Percentiles rank a stretch among this genome's conserved stretches.
These are phyloP conservation scores for Palloptera scutellata DNA, from an alignment of 2,888 invertebrate species.

Conservation along the genomic window DNA sequence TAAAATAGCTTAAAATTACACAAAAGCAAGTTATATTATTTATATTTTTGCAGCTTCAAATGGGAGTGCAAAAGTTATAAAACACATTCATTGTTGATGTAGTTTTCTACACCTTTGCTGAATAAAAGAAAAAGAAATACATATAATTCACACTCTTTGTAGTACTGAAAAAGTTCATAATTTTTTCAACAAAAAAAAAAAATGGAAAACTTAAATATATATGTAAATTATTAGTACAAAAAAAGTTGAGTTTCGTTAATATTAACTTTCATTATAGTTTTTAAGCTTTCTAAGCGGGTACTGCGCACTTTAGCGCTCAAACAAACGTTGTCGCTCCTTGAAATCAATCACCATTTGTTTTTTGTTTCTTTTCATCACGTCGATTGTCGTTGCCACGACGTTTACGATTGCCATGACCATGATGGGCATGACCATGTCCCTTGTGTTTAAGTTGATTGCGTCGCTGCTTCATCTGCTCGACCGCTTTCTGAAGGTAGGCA, in stretches of 20 bases:
- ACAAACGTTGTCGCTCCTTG: constrained; percentile 1
- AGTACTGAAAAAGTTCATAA: no score
- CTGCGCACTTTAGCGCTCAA: constrained; percentile 6
- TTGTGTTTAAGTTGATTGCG: constrained; percentile 65
- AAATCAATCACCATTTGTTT: constrained; percentile 16
- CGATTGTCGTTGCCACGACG: constrained; percentile 54
- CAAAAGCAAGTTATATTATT: no score
- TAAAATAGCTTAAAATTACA: no score
- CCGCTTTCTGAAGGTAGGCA: constrained; percentile 70
- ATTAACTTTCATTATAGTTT: not conserved
- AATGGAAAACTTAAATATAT: no score
- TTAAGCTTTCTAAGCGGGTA: constrained; percentile 9
- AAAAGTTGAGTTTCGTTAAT: not conserved
- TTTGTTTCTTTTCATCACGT: constrained; percentile 47
- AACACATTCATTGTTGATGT: no score
- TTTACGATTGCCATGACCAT: constrained; percentile 53
- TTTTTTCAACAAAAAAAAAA: no score
- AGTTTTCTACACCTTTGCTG: no score
- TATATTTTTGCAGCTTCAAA: no score
- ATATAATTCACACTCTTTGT: no score
- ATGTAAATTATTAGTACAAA: constrained; percentile 12
- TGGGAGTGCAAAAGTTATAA: no score
- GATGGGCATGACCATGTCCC: constrained; percentile 45
- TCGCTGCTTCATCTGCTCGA: constrained; percentile 70
- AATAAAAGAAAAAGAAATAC: no score